Base-by-base conservation (phyloP, 92 coral and sea anemone species). In the Micromussa lordhowensis region DNA sequence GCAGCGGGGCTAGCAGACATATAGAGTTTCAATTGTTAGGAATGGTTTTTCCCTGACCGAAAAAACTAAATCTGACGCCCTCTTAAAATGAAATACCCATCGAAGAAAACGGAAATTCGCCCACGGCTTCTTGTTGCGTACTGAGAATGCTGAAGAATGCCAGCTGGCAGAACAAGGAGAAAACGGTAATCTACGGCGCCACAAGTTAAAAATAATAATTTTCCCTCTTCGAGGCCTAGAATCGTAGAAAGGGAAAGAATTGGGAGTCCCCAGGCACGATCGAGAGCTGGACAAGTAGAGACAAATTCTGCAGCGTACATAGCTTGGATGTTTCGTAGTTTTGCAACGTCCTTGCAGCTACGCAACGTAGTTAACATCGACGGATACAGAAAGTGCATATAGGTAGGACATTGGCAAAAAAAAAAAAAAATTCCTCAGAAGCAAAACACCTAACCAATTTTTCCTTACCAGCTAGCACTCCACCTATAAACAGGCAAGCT, bases 391-490 rank as follows among this genome's bases (percentile, higher is more conserved):
- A 44, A 44, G 12, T 44, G 51, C 51, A 7, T 44, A 44, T 13
- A 73, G 21, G 16, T 17, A 73, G 26, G 3, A 2, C 53, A 13
- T 18, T n/a, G 19, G 38, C 3, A 32, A 32, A 7, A 36, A 15
- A 71, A 73, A n/a, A 22, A 84, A 69, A 22, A 44, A 53, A 35
- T 84, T 8, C 55, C 6, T 18, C 22, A 5, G 36, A 21, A 3
- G 38, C 1, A 40, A 12, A 35, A 59, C 58, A 51, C 4, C 12
- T 21, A 28, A 17, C 14, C 31, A 63, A 22, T 7, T 63, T 75
- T 51, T 36, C 38, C 90, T 90, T 86, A 90, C 93, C 86, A 34
- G 93, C 90, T 36, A 86, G 54, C 14, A 79, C 78, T 55, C 93
- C 90, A 61, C 93, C 88, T 29, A 83, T 70, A 30, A 90, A 76